phyloP scores from a whole-genome alignment of 1,140 invertebrate species.

The Hesperophylax magnus region DNA sequence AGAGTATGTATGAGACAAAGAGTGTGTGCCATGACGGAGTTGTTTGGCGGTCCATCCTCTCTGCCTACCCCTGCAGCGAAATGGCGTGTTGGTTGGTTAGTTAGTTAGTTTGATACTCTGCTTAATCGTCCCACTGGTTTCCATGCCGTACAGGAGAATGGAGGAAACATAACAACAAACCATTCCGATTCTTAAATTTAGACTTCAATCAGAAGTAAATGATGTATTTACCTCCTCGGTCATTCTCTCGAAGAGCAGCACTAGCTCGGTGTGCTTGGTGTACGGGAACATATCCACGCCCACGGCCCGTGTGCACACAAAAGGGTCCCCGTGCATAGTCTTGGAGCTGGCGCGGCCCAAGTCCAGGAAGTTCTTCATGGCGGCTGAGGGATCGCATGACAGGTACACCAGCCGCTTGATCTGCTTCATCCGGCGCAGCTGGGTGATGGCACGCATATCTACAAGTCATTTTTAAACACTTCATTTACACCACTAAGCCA shows the following conservation, averaged over 20 bases:
- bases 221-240: slow-evolving; percentile 55
- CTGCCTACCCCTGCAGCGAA: too few species aligned
- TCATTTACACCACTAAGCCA: too few species aligned
- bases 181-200: too few species aligned
- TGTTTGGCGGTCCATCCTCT: too few species aligned
- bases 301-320: slow-evolving; percentile 84
- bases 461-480: slow-evolving; percentile 61
- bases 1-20: too few species aligned
- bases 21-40: too few species aligned
- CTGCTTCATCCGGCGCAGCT: slow-evolving; percentile 81
- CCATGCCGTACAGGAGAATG: too few species aligned
- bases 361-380: slow-evolving; percentile 92
- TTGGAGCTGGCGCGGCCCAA: slow-evolving; percentile 85
- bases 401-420: slow-evolving; percentile 91
- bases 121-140: too few species aligned
- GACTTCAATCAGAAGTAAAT: too few species aligned
- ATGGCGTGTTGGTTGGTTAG: too few species aligned
- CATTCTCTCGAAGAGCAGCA: slow-evolving; percentile 85
- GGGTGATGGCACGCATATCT: slow-evolving; percentile 86
- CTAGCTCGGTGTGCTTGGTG: slow-evolving; percentile 90
- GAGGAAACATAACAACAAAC: too few species aligned
- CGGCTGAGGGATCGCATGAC: slow-evolving; percentile 90
- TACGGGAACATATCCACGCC: slow-evolving; percentile 96
- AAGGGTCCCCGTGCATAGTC: slow-evolving; percentile 84
- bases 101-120: too few species aligned